phyloP scores from a whole-genome alignment of 2,113 vertebrate genomes.

The Piaya cayana region DNA sequence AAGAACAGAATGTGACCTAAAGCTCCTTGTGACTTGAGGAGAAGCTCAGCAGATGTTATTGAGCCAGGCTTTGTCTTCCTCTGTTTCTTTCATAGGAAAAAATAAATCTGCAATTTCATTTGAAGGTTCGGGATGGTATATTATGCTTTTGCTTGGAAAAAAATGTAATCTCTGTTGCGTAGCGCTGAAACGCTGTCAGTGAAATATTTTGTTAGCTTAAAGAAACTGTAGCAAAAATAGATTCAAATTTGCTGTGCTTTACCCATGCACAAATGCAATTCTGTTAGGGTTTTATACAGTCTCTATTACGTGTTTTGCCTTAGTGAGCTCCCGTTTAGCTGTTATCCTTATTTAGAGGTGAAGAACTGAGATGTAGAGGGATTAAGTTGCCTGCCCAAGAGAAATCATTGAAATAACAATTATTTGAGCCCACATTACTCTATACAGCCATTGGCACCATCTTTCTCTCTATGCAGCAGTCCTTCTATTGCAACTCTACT shows the following conservation, averaged over 20 bases:
- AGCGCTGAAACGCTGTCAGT: background rate
- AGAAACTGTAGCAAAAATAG: slow-evolving; percentile 3
- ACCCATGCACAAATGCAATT: background rate
- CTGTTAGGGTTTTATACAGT: background rate
- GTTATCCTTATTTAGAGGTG: background rate
- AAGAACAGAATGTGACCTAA: background rate
- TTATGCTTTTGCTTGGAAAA: background rate
- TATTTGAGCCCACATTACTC: background rate
- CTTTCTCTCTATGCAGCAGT: background rate
- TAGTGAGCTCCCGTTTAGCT: background rate
- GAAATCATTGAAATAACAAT: background rate
- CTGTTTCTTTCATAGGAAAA: background rate
- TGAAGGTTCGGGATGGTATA: background rate
- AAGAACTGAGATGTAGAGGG: background rate
- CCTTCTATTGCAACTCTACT: background rate
- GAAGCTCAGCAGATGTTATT: background rate
- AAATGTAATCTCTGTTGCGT: background rate
- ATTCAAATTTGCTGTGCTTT: background rate
- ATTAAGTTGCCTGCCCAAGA: background rate
- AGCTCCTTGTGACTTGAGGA: background rate
- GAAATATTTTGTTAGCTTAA: slow-evolving; percentile 7
- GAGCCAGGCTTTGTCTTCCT: background rate
- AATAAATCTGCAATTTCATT: background rate
- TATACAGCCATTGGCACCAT: background rate
- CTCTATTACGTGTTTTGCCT: background rate